phyloP scores from a whole-genome alignment of 2,797 vertebrate species.

The Pelochelys cantorii region DNA sequence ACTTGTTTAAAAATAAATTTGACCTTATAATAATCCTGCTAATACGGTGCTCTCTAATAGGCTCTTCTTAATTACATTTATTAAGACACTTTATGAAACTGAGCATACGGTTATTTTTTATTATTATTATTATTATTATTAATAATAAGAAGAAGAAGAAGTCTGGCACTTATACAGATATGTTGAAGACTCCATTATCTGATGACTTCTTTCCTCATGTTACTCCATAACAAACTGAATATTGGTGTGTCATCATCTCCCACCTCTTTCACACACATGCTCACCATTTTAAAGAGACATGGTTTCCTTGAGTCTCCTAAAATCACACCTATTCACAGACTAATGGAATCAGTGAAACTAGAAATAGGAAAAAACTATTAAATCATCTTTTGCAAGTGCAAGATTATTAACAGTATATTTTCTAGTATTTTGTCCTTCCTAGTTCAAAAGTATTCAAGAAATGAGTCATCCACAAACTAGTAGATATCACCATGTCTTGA shows the following conservation, averaged over 20 bases:
- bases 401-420: background rate
- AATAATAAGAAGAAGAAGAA: no score
- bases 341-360: background rate
- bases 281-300: background rate
- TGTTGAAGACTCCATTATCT: background rate
- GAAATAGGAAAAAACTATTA: conserved; percentile 22
- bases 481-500: background rate
- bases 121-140: background rate
- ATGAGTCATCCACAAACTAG: background rate
- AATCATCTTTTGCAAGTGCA: conserved; percentile 21
- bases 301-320: conserved; percentile 40
- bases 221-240: background rate
- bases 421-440: background rate
- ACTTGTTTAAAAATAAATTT: background rate
- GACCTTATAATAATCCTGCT: background rate
- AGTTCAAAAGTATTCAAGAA: conserved; percentile 1
- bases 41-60: background rate
- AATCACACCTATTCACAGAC: conserved; percentile 54
- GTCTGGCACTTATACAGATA: background rate
- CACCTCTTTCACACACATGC: background rate
- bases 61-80: background rate
- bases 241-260: conserved; percentile 3
- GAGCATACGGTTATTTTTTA: background rate
- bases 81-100: background rate
- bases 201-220: background rate